Evolutionary conservation across 2,113 vertebrate genomes (phyloP), one percentile per base, ranked within the genome.

Genomic region (Aptenodytes forsteri): DNA sequence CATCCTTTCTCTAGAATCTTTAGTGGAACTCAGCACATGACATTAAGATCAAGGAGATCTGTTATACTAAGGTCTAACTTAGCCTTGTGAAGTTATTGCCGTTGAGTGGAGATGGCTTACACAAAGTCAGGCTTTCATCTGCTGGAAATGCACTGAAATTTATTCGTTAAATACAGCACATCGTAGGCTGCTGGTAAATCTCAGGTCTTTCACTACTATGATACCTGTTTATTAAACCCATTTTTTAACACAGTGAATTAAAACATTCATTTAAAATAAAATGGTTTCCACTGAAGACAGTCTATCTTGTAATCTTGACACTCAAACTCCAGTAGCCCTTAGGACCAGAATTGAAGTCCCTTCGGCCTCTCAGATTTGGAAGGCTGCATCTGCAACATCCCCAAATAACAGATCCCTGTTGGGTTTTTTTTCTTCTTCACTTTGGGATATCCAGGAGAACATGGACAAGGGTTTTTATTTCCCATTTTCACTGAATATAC

Each of bases 401-500:
- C 67, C 67, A 73, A 42, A 69, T 50, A 96, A 81, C 49, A 59
- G 64, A 79, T 80, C 27, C 23, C 20, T 66, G 26, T 21, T 62
- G 23, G 44, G 2, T 3, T 15, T 23, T 30, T 58, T 69, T 30
- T 50, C 23, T 65, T 22, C 27, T 77, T 71, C 61, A 64, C 34
- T 76, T 73, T 40, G 47, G 61, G 50, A 59, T 62, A 70, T 52
- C 49, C 73, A 84, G 44, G 25, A 96, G 52, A 97, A 95, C n/a
- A 84, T 2, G 76, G 75, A 59, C 38, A 52, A 87, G 77, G 38
- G 56, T 0, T 55, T 97, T 96, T 87, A 89, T 91, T 97, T 97
- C 77, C 70, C 72, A 64, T 90, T 97, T 96, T 70, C 62, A 87
- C 40, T 62, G 71, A 89, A 82, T 85, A 88, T 79, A 96, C 10